These are phyloP conservation scores for Esperia sulphurella DNA, from an alignment of 2,888 invertebrate genomes.

Conservation along the genomic window DNA sequence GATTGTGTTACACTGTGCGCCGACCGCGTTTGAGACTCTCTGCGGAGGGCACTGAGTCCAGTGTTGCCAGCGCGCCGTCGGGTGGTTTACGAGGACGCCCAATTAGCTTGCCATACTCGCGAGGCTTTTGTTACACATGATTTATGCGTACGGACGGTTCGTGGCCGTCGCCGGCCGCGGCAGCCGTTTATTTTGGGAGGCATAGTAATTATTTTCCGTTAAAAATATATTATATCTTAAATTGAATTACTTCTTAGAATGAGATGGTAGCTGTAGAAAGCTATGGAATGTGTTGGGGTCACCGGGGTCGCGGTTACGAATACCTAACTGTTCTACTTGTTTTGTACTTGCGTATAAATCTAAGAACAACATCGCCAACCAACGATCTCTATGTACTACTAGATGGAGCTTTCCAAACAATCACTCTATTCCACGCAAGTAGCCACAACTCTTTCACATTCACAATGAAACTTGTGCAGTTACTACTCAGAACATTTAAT, in stretches of 20 bases:
- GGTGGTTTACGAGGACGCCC: conserved; percentile 45
- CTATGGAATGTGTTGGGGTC: too few species aligned
- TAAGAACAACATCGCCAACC: too few species aligned
- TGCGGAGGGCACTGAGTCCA: too few species aligned
- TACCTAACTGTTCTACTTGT: too few species aligned
- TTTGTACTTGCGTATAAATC: too few species aligned
- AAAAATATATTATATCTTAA: neutral
- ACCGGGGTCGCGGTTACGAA: neutral
- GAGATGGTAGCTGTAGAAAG: neutral
- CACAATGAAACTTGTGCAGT: too few species aligned
- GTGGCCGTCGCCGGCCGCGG: too few species aligned
- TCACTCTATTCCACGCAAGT: too few species aligned
- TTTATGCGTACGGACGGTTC: conserved; percentile 48
- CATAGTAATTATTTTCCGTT: neutral
- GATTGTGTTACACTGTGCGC: conserved; percentile 21
- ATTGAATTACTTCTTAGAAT: neutral
- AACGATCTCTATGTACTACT: too few species aligned
- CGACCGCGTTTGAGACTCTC: conserved; percentile 47
- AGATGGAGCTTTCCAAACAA: too few species aligned
- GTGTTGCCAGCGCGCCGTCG: conserved; percentile 26
- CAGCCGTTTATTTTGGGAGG: neutral
- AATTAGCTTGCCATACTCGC: conserved; percentile 32
- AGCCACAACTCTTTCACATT: too few species aligned
- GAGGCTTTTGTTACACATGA: conserved; percentile 65
- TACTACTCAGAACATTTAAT: too few species aligned